Conservation (phyloP, 64 coral and sea anemone genomes). For the Platygyra sinensis region DNA sequence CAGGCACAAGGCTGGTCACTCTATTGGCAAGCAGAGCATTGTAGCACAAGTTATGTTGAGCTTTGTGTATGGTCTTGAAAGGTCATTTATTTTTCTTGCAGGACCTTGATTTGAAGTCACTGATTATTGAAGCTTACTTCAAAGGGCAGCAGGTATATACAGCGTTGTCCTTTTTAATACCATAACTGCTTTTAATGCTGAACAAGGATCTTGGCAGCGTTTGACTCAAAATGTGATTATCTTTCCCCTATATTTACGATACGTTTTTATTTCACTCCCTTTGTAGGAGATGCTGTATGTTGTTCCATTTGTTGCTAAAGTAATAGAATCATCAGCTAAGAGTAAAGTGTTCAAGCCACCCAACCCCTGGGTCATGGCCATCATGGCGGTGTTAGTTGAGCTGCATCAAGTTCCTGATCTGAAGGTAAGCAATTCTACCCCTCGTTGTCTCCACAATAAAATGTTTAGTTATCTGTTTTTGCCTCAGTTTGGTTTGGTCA, state of each 20-base stretch:
- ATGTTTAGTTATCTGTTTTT: too few relatives aligned
- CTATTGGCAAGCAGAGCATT: too few relatives aligned
- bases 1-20: too few relatives aligned
- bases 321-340: constrained; percentile 92
- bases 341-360: constrained; percentile 97
- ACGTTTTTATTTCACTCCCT: neutral
- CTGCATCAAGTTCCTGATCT: constrained; percentile 97
- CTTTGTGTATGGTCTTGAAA: neutral
- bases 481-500: too few relatives aligned
- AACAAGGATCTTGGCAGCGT: neutral
- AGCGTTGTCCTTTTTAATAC: neutral
- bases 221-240: neutral
- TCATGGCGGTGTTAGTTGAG: constrained; percentile 97
- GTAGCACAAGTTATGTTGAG: too few relatives aligned
- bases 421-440: too few relatives aligned
- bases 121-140: constrained; percentile 99
- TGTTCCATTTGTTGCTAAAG: constrained; percentile 98
- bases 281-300: constrained; percentile 95
- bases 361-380: constrained; percentile 97
- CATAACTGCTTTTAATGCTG: neutral
- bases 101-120: constrained; percentile 96
- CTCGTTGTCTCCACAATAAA: too few relatives aligned
- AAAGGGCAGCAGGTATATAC: constrained; percentile 97
- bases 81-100: constrained; percentile 1
- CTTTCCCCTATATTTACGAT: neutral